Conservation (phyloP, 2,888 invertebrate species). For the Beris chalybata region DNA sequence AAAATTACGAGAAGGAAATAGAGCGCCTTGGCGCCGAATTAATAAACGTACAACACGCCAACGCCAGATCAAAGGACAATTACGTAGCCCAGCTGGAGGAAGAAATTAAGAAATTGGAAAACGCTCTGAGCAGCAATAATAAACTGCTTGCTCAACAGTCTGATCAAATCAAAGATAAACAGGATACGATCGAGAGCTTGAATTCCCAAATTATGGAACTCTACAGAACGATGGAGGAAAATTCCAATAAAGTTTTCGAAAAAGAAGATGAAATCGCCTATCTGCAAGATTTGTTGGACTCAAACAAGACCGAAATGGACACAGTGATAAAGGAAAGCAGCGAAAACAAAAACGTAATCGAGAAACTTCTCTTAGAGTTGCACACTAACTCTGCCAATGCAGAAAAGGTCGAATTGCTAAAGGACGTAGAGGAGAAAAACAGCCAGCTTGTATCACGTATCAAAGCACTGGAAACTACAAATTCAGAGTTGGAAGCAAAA, state of each 20-base stretch:
- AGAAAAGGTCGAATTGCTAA: slow-evolving; percentile 36
- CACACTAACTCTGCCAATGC: slow-evolving; percentile 40
- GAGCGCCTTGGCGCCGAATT: slow-evolving; percentile 56
- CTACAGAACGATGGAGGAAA: slow-evolving; percentile 61
- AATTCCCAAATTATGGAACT: slow-evolving; percentile 61
- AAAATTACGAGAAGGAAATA: slow-evolving; percentile 52
- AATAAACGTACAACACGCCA: slow-evolving; percentile 58
- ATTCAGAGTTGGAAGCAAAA: slow-evolving; percentile 60
- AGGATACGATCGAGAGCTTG: slow-evolving; percentile 66
- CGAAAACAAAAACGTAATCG: slow-evolving; percentile 48
- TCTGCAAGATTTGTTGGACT: slow-evolving; percentile 55
- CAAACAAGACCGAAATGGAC: slow-evolving; percentile 56
- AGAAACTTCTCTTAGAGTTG: slow-evolving; percentile 42
- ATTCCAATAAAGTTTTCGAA: slow-evolving; percentile 57
- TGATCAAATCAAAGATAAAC: slow-evolving; percentile 58
- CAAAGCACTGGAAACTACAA: slow-evolving; percentile 46
- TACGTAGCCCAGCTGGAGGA: slow-evolving; percentile 43
- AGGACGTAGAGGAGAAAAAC: slow-evolving; percentile 49
- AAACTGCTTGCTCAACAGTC: slow-evolving; percentile 47
- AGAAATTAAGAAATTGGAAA: slow-evolving; percentile 46
- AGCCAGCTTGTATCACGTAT: slow-evolving; percentile 51
- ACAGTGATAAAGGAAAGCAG: slow-evolving; percentile 54
- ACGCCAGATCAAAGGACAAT: slow-evolving; percentile 47
- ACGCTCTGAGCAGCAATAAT: slow-evolving; percentile 51
- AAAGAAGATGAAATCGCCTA: slow-evolving; percentile 58